These are phyloP conservation scores for Dicaeum eximium DNA, from an alignment of 2,113 vertebrate species.

Conservation along the genomic window DNA sequence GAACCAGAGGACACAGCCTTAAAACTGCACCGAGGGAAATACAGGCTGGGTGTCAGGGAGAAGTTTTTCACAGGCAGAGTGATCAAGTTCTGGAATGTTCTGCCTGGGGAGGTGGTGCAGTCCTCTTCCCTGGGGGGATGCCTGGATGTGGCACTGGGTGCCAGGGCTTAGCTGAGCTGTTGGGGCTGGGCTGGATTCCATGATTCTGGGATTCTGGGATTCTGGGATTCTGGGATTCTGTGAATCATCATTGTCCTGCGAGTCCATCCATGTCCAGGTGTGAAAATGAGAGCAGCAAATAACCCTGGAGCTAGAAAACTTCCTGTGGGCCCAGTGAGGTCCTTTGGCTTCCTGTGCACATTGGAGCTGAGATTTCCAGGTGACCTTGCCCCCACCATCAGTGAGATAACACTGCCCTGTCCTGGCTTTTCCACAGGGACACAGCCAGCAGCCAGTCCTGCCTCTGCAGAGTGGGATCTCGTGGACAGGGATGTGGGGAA, in stretches of 20 bases:
- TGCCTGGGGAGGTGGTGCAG: neutral
- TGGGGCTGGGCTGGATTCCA: neutral
- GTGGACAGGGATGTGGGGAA: neutral
- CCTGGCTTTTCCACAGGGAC: neutral
- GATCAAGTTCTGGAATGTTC: neutral
- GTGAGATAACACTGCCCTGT: neutral
- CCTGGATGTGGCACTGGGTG: neutral
- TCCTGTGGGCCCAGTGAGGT: neutral
- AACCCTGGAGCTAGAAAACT: neutral
- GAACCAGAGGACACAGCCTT: neutral
- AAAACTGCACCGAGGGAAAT: neutral
- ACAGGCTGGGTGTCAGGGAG: neutral
- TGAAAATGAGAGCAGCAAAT: neutral
- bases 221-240: no score
- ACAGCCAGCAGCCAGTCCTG: neutral
- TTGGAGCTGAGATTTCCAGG: neutral
- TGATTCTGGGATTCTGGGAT: neutral
- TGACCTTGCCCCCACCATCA: fast-evolving
- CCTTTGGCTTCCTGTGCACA: neutral
- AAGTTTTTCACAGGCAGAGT: neutral
- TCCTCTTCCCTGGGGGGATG: neutral
- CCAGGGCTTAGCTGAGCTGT: neutral
- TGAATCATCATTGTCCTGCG: fast-evolving
- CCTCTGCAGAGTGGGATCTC: neutral
- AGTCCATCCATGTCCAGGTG: neutral